Percentiles rank a stretch among this genome's conserved stretches.
phyloP scores from a whole-genome alignment of 2,113 vertebrate species.

The Peromyscus californicus region DNA sequence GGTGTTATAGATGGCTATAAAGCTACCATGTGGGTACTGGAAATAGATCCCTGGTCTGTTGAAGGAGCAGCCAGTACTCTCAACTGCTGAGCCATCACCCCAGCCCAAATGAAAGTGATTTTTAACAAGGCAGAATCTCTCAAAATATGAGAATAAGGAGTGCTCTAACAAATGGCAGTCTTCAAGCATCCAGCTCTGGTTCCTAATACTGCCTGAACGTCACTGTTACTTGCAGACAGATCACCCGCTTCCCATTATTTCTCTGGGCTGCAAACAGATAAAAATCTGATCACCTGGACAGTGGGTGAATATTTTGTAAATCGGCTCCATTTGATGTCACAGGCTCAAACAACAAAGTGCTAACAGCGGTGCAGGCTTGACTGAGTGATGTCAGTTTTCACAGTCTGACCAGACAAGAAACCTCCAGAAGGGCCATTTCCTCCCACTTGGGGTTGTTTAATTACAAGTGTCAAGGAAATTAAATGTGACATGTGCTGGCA shows the following conservation, averaged over 20 bases:
- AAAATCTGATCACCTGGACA: not conserved
- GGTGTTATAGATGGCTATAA: too few relatives aligned
- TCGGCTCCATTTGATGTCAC: not conserved
- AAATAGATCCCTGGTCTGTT: not conserved
- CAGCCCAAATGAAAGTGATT: not conserved
- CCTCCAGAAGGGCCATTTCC: not conserved
- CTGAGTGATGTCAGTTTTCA: constrained; percentile 7
- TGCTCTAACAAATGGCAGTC: not conserved
- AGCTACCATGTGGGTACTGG: not conserved
- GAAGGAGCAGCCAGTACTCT: not conserved
- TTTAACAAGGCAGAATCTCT: not conserved
- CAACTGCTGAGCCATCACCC: not conserved
- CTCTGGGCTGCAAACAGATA: not conserved
- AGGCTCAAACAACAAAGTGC: not conserved
- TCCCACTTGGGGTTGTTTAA: not conserved
- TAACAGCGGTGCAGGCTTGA: not conserved
- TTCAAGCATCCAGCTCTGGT: not conserved
- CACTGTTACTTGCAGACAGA: not conserved
- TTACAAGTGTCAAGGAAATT: constrained; percentile 50
- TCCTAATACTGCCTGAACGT: not conserved
- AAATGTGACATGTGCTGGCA: constrained; percentile 22
- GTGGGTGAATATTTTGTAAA: constrained; percentile 32
- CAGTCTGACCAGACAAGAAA: constrained; percentile 36
- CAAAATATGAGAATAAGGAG: not conserved
- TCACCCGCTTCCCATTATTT: not conserved